Conservation (phyloP, 2,113 vertebrate genomes). For the Pachypanchax playfairii region DNA sequence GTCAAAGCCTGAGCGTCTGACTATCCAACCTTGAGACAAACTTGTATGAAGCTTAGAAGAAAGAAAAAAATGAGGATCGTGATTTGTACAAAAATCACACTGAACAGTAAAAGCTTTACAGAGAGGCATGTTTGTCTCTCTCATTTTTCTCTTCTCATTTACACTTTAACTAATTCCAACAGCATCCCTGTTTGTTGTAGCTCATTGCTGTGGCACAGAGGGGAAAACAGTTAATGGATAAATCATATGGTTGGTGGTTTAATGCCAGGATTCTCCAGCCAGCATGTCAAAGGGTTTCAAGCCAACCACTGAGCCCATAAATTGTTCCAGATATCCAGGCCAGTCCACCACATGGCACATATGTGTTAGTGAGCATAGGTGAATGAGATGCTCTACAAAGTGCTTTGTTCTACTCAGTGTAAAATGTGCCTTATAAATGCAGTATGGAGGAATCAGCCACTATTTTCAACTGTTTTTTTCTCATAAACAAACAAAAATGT, state of each 20-base stretch:
- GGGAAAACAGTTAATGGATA: not conserved
- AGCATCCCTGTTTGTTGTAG: not conserved
- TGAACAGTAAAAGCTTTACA: no score
- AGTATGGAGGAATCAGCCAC: no score
- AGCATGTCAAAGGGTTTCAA: conserved; percentile 10
- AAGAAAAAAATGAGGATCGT: no score
- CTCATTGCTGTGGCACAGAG: not conserved
- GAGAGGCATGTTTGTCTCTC: not conserved
- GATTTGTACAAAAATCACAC: no score
- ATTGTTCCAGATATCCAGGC: conserved; percentile 16
- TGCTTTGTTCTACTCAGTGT: conserved; percentile 3
- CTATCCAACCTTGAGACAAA: no score
- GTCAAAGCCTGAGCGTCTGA: no score
- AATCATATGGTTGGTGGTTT: conserved; percentile 19
- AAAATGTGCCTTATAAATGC: not conserved
- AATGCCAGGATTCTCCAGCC: conserved; percentile 11
- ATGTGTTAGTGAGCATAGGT: conserved; percentile 19
- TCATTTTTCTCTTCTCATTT: not conserved
- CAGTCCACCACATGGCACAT: conserved; percentile 1
- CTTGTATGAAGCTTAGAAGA: no score
- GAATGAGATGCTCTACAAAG: conserved; percentile 11
- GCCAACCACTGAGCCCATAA: conserved; percentile 11
- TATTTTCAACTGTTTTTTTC: not conserved
- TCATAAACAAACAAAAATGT: no score
- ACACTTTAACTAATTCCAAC: not conserved